Conservation (phyloP, 2,888 invertebrate species). For the Spisula subtruncata region DNA sequence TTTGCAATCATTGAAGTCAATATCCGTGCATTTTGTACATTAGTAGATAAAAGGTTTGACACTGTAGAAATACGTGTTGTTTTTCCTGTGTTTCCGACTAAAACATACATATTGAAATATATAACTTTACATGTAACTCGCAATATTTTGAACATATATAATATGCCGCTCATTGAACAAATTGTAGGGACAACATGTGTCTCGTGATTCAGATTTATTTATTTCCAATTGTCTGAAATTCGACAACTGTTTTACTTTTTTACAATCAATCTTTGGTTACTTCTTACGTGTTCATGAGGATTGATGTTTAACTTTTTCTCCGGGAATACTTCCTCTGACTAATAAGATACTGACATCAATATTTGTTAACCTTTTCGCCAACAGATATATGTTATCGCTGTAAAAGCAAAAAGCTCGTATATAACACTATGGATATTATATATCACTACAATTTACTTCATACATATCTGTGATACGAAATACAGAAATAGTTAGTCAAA, state of each 20-base stretch:
- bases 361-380: not conserved
- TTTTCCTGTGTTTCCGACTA: too few species aligned
- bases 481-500: too few species aligned
- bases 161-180: too few species aligned
- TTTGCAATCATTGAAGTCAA: too few species aligned
- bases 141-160: too few species aligned
- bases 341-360: constrained; percentile 11
- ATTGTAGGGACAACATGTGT: not conserved
- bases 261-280: not conserved
- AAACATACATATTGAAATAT: too few species aligned
- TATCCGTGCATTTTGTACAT: too few species aligned
- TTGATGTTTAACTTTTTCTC: not conserved
- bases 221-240: constrained; percentile 1
- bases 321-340: not conserved
- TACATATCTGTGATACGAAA: not conserved
- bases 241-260: not conserved
- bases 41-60: too few species aligned
- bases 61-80: too few species aligned
- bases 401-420: not conserved
- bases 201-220: not conserved
- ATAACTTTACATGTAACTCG: too few species aligned
- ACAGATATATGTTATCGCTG: constrained; percentile 4
- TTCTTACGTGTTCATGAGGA: not conserved
- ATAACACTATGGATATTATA: not conserved
- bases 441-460: not conserved